Conservation (phyloP, 35 echinoderm and acorn worm genomes). For the Diadema setosum region DNA sequence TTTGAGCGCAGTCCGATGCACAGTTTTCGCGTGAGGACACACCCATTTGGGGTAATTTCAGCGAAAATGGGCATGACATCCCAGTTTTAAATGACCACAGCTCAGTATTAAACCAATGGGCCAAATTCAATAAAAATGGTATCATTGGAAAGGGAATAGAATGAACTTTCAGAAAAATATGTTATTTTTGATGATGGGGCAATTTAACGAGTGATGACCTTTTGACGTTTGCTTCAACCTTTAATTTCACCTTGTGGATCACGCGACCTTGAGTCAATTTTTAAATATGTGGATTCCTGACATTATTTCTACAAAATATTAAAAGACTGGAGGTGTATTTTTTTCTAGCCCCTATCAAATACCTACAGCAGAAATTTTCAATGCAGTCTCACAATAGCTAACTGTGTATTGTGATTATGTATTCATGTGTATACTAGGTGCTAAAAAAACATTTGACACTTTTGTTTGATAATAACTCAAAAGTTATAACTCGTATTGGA, state of each 20-base stretch:
- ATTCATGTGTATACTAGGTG: no score
- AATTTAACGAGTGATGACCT: no score
- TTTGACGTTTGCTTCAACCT: no score
- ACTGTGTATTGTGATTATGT: background rate
- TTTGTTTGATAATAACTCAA: no score
- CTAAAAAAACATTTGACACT: no score
- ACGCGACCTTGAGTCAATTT: background rate
- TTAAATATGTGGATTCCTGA: background rate
- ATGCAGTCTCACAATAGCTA: background rate
- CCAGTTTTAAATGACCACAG: background rate
- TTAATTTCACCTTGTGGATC: background rate
- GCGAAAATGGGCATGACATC: background rate
- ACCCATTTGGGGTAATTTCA: background rate
- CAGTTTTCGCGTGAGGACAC: background rate
- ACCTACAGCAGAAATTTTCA: background rate
- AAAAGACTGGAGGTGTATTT: background rate
- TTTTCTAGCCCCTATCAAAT: background rate
- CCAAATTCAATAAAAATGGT: background rate
- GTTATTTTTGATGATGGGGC: background rate
- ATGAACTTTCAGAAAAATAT: background rate
- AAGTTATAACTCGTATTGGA: no score
- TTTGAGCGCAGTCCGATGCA: background rate
- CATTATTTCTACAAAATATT: background rate
- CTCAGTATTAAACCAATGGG: background rate
- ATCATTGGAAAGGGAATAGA: background rate